phyloP scores from a whole-genome alignment of 2,797 vertebrate species.

The Peromyscus aztecus region DNA sequence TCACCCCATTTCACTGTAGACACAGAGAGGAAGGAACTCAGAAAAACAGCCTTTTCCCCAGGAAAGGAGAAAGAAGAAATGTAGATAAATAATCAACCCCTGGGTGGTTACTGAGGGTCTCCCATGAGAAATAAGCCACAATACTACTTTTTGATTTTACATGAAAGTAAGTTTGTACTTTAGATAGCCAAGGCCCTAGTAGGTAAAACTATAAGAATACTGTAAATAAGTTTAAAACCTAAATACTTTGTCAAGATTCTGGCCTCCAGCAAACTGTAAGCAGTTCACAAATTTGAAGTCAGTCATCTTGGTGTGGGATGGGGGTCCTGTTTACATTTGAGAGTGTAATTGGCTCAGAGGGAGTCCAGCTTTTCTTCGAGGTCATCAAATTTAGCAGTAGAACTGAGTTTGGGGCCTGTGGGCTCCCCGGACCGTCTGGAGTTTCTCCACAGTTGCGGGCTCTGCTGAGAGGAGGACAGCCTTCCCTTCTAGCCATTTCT shows the following conservation, averaged over 20 bases:
- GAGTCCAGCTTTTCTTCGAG: neutral
- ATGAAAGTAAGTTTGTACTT: slow-evolving; percentile 62
- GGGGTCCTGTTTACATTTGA: slow-evolving; percentile 56
- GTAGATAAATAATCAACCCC: slow-evolving; percentile 35
- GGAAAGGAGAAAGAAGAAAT: neutral
- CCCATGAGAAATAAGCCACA: neutral
- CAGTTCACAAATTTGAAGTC: slow-evolving; percentile 65
- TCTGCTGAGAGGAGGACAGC: neutral
- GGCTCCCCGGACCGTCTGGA: neutral
- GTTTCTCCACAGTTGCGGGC: neutral
- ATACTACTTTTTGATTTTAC: neutral
- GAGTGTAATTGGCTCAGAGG: neutral
- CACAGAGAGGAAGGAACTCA: neutral
- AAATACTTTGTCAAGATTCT: slow-evolving; percentile 4
- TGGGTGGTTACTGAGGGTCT: neutral
- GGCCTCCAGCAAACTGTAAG: slow-evolving; percentile 44
- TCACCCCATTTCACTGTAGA: neutral
- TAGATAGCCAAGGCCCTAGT: neutral
- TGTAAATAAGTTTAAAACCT: slow-evolving; percentile 24
- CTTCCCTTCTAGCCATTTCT: slow-evolving; percentile 47
- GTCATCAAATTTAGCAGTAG: neutral
- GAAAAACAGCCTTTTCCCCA: slow-evolving; percentile 57
- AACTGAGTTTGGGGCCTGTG: neutral
- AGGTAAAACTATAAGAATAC: neutral
- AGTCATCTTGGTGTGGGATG: neutral